Base-by-base conservation (phyloP, 2,113 vertebrate species). In the Peucedramus taeniatus region DNA sequence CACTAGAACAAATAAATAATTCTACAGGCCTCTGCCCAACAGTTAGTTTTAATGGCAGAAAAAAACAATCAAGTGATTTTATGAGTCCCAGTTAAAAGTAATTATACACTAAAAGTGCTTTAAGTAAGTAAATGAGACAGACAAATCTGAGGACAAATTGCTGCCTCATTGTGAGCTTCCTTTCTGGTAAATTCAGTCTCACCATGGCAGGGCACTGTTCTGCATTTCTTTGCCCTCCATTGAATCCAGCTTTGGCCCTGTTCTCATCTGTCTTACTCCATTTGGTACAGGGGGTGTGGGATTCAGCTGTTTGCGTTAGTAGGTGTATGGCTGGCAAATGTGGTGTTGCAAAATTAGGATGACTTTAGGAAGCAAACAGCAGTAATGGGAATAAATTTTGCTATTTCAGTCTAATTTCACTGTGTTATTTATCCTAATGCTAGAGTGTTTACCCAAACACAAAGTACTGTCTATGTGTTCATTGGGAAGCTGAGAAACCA, bases 31-130 rank as follows among this genome's bases (percentile, higher is more conserved):
- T 54, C 15, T 78, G 77, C 59, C 59, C 30, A 91, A 27, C 50
- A 60, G 77, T 91, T 84, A 89, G 22, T 84, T 92, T 89, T 95
- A 95, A 85, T 89, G 69, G 86, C 53, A 76, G 88, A 66, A 93
- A 80, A 61, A 13, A 24, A 13, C 63, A 71, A 80, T 93, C 83
- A 91, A 94, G 85, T 91, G 35, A 37, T 96, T 93, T 95, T 93
- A 83, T 63, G 82, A 91, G 65, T 65, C 50, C 47, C 59, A 74
- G 82, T 90, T 89, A 89, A 74, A 93, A 94, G 92, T 87, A 93
- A 96, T 96, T 96, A 89, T 75, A 47, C 66, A 78, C 40, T 56
- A 1, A 35, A 95, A 96, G 57, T 85, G 47, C 63, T 94, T 78
- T 66, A 63, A 72, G 59, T 79, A 51, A 95, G 65, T 87, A 90